These are phyloP conservation scores for Pyrrhosoma nymphula DNA, from an alignment of 2,888 invertebrate species.

Conservation along the genomic window DNA sequence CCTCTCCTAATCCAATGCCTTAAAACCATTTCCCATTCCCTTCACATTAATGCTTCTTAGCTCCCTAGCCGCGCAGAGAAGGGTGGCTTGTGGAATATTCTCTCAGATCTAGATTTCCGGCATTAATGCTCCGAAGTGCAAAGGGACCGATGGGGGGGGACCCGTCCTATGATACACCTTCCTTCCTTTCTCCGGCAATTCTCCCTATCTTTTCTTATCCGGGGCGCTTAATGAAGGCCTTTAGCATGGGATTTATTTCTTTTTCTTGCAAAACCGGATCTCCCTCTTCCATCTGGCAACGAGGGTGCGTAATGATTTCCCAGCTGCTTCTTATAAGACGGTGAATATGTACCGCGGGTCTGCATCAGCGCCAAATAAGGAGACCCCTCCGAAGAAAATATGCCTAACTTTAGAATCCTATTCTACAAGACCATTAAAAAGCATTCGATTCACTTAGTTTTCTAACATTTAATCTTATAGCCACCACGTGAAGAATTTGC, in stretches of 20 bases:
- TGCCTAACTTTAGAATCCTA: no score
- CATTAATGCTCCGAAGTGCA: not conserved
- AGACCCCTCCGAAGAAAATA: no score
- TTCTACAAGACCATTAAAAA: no score
- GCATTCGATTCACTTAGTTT: no score
- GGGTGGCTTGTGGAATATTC: not conserved
- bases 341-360: not conserved
- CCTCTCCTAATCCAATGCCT: not conserved
- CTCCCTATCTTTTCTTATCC: not conserved
- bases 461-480: no score
- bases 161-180: not conserved
- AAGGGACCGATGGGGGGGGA: not conserved
- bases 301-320: not conserved
- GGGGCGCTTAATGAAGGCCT: constrained; percentile 48
- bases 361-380: not conserved
- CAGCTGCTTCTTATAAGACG: not conserved
- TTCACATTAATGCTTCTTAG: not conserved
- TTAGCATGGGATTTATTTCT: constrained; percentile 42
- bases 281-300: not conserved
- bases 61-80: not conserved
- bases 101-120: not conserved
- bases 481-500: no score
- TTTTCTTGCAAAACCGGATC: constrained; percentile 42
- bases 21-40: not conserved
- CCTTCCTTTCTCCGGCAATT: constrained; percentile 1